Evolutionary conservation across 1,140 invertebrate species (phyloP).

Genomic region (Drosophila chauvacae): DNA sequence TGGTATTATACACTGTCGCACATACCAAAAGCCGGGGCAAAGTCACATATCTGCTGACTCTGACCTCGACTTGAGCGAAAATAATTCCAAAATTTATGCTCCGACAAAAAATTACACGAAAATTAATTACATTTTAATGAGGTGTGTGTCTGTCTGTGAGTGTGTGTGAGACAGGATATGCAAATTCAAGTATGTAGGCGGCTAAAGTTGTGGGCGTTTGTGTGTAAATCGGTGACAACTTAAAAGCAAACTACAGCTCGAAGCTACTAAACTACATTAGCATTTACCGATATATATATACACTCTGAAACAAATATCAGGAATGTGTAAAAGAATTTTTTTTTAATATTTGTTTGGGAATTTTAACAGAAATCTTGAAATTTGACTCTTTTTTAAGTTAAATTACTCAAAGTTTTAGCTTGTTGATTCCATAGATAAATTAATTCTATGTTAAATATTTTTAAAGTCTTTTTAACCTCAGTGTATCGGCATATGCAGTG

Average conservation of each 20-base stretch:
- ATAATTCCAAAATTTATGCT: conserved; percentile 85
- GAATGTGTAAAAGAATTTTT: neutral
- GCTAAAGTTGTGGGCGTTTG: conserved; percentile 18
- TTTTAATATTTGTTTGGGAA: too few relatives aligned
- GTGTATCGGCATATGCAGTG: conserved; percentile 19
- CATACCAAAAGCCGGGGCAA: conserved; percentile 80
- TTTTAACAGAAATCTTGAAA: too few relatives aligned
- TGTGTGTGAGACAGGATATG: conserved; percentile 23
- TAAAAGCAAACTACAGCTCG: conserved; percentile 32
- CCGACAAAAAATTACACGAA: conserved; percentile 84
- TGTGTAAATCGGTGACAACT: conserved; percentile 25
- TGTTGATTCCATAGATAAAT: too few relatives aligned
- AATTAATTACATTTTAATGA: conserved; percentile 80
- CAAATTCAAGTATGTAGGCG: conserved; percentile 28
- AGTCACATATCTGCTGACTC: conserved; percentile 62
- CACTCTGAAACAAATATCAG: neutral
- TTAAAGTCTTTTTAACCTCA: neutral
- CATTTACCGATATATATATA: conserved; percentile 1
- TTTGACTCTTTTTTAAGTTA: too few relatives aligned
- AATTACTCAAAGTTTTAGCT: too few relatives aligned
- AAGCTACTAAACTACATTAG: conserved; percentile 21
- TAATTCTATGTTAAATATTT: neutral
- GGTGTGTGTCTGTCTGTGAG: conserved; percentile 31
- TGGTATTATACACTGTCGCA: conserved; percentile 82
- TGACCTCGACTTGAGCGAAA: conserved; percentile 80